These are phyloP conservation scores for Carcina quercana DNA, from an alignment of 2,888 invertebrate genomes.

Conservation along the genomic window DNA sequence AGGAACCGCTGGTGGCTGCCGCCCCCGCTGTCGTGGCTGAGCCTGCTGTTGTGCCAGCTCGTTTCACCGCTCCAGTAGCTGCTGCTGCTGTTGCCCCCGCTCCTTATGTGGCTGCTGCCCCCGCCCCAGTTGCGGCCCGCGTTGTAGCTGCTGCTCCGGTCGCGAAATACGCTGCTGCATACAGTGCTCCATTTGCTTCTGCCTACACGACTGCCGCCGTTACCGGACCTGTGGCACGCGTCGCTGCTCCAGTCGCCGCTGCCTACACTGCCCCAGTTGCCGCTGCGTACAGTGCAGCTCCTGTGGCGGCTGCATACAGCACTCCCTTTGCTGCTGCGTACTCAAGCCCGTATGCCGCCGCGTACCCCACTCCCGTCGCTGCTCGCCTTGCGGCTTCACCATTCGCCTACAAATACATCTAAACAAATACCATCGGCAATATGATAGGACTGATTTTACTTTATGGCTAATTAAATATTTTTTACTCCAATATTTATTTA, in stretches of 20 bases:
- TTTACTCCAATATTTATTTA: slow-evolving; percentile 2
- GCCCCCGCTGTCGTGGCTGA: slow-evolving; percentile 30
- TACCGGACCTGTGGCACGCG: slow-evolving; percentile 29
- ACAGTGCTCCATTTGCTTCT: slow-evolving; percentile 10
- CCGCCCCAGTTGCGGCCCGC: slow-evolving; percentile 32
- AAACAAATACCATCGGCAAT: slow-evolving; percentile 1
- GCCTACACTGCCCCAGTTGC: slow-evolving; percentile 6
- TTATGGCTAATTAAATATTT: slow-evolving; percentile 10
- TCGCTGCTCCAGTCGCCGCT: slow-evolving; percentile 21
- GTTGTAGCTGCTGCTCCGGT: slow-evolving; percentile 22
- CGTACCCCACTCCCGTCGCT: background rate
- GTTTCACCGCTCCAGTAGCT: slow-evolving; percentile 24
- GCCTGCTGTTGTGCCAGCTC: slow-evolving; percentile 21
- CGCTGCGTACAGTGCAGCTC: slow-evolving; percentile 3
- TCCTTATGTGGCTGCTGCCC: slow-evolving; percentile 22
- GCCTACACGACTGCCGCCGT: slow-evolving; percentile 32
- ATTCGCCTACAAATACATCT: background rate
- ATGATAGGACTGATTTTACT: slow-evolving; percentile 5
- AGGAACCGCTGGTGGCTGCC: slow-evolving; percentile 41
- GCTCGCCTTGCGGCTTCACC: background rate
- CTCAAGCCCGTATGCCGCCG: background rate
- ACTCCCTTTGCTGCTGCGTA: slow-evolving; percentile 1
- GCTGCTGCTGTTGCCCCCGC: slow-evolving; percentile 20
- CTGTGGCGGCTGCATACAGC: slow-evolving; percentile 1
- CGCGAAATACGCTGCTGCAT: slow-evolving; percentile 16